Conservation (phyloP, 2,113 vertebrate species). For the Nannospalax galili region DNA sequence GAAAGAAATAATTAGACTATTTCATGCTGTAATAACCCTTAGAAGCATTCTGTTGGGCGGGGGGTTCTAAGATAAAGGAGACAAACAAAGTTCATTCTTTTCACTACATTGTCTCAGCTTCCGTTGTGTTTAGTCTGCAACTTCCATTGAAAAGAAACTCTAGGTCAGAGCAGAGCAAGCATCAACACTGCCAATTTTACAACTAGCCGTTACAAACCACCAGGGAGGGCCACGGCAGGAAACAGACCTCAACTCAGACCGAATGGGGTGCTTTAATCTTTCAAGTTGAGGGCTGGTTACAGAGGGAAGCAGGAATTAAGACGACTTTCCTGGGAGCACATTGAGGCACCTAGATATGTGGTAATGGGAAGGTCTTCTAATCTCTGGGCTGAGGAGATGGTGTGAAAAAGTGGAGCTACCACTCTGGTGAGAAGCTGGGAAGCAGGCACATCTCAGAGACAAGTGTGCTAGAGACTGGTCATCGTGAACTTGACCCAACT, state of each 20-base stretch:
- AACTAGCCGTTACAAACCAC: background rate
- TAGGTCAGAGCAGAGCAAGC: background rate
- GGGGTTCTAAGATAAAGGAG: background rate
- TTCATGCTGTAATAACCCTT: background rate
- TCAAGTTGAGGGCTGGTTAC: fast-evolving
- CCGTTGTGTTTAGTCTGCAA: background rate
- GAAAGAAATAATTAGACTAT: background rate
- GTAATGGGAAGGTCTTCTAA: fast-evolving
- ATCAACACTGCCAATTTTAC: background rate
- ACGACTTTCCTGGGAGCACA: too few relatives aligned
- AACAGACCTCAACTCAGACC: background rate
- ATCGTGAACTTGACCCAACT: background rate
- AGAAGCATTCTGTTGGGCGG: background rate
- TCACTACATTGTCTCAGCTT: background rate
- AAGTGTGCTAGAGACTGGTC: fast-evolving
- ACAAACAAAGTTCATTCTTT: background rate
- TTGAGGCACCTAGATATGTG: fast-evolving
- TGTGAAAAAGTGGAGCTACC: background rate
- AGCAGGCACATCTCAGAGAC: background rate
- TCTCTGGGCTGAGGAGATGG: background rate
- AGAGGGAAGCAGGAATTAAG: background rate
- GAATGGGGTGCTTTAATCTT: background rate
- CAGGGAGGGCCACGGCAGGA: background rate
- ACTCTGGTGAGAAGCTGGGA: too few relatives aligned
- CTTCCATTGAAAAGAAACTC: background rate